Evolutionary conservation across 2,888 invertebrate genomes (phyloP).

Genomic region (Eupithecia vulgata): DNA sequence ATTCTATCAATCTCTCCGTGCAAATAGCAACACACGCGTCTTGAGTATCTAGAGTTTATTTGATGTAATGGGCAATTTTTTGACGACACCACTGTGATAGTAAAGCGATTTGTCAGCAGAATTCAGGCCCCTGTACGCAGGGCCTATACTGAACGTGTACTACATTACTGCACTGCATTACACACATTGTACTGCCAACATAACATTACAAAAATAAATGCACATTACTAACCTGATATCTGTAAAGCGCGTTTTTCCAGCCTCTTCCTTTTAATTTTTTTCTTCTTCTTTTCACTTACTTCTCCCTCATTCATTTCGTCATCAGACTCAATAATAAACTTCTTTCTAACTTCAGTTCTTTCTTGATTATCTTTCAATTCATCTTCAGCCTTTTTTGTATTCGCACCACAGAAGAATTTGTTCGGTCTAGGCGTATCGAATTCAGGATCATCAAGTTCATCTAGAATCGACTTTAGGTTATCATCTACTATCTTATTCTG

Average conservation of each 20-base stretch:
- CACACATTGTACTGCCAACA: background rate
- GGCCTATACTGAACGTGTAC: background rate
- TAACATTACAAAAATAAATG: background rate
- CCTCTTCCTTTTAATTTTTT: constrained; percentile 70
- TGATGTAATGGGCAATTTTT: too few species aligned
- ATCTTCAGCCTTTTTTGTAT: constrained; percentile 32
- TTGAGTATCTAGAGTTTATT: too few species aligned
- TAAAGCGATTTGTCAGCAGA: too few species aligned
- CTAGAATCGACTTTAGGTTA: constrained; percentile 61
- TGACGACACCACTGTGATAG: too few species aligned
- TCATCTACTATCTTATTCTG: constrained; percentile 33
- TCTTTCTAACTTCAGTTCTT: constrained; percentile 59
- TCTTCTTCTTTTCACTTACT: constrained; percentile 56
- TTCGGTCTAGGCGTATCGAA: constrained; percentile 61
- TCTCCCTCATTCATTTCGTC: constrained; percentile 59
- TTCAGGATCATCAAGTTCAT: constrained; percentile 70
- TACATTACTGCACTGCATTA: background rate
- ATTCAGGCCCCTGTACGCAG: background rate
- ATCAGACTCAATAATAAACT: constrained; percentile 75
- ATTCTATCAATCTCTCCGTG: too few species aligned
- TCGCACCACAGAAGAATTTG: constrained; percentile 61
- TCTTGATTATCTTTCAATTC: constrained; percentile 21
- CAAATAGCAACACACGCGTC: too few species aligned
- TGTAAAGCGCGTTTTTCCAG: constrained; percentile 68
- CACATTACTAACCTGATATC: constrained; percentile 68